Evolutionary conservation across 2,888 invertebrate species (phyloP).

Genomic region (Drosophila algonquin): DNA sequence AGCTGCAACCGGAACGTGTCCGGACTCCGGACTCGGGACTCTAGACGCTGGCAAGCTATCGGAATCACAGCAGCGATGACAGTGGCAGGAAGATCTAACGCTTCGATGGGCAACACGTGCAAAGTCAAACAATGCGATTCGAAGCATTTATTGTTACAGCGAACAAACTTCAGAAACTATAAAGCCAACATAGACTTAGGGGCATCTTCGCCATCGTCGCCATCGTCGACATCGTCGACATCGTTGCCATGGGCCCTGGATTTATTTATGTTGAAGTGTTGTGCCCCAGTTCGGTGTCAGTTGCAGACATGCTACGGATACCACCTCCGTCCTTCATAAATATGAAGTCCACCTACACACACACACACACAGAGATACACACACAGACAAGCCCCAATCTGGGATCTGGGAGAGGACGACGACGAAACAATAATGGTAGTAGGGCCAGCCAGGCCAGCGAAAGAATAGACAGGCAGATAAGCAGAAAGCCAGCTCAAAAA

Average conservation of each 20-base stretch:
- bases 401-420: conserved; percentile 4
- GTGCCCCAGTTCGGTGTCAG: conserved; percentile 55
- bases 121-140: conserved; percentile 29
- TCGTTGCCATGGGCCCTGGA: conserved; percentile 1
- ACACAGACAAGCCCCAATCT: neutral
- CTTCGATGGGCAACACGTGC: conserved; percentile 46
- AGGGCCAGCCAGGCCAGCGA: conserved; percentile 14
- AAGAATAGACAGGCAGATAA: conserved; percentile 33
- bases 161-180: conserved; percentile 53
- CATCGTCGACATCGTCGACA: neutral
- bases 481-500: conserved; percentile 55
- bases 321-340: conserved; percentile 22
- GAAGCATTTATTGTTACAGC: conserved; percentile 43
- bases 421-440: conserved; percentile 31
- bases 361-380: neutral
- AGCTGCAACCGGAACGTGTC: conserved; percentile 39
- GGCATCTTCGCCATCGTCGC: conserved; percentile 10
- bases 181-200: conserved; percentile 29
- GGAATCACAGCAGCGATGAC: conserved; percentile 32
- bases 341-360: conserved; percentile 18
- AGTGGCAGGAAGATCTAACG: conserved; percentile 21
- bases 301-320: conserved; percentile 48
- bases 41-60: conserved; percentile 27
- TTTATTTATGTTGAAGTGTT: conserved; percentile 46
- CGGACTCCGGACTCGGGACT: conserved; percentile 36